Evolutionary conservation across 2,888 invertebrate genomes (phyloP), one percentile per base, ranked within the genome.

Genomic region (Desoria tigrina): DNA sequence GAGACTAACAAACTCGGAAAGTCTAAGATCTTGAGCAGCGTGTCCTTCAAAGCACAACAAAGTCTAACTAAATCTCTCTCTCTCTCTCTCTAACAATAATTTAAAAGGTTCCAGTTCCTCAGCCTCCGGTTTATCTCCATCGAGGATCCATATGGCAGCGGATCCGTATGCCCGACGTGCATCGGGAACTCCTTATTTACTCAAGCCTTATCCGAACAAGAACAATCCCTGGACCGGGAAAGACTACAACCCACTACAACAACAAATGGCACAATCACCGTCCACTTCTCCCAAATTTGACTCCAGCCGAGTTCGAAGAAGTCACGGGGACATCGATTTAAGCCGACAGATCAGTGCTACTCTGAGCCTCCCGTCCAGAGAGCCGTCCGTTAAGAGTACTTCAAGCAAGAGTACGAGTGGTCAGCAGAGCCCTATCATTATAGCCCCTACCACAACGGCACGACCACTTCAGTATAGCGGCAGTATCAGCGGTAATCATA

Each of bases 351-450:
- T 63, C 61, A 73, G 71, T 65, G 63, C 66, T 59, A 68, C 66
- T 42, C 61, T 73, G 58, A 71, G 66, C 63, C 71, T 71, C 64
- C 74, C 74, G 63, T 74, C 74, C 53, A 63, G 74, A 42, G 68
- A 71, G 63, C 64, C 69, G 27, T 71, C 71, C 16, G 65, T 71
- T 42, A 69, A 70, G 57, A 74, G 74, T 63, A 3, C 42, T 57
- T 23, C 53, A 26, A 53, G 59, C 63, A 28, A 68, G 23, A 60
- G 42, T 27, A 45, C 49, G 39, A 53, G 37, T 54, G 26, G 59
- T 11, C 42, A 64, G 27, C 16, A 57, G 58, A 27, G 62, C 57
- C 26, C 45, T 11, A 45, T 27, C 4, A 21, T 49, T n/a, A 26
- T 42, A 6, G 3, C 24, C 24, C 45, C 58, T 21, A 7, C 6